These are phyloP conservation scores for Micrasema longulum DNA, from an alignment of 1,140 invertebrate species.

Conservation along the genomic window DNA sequence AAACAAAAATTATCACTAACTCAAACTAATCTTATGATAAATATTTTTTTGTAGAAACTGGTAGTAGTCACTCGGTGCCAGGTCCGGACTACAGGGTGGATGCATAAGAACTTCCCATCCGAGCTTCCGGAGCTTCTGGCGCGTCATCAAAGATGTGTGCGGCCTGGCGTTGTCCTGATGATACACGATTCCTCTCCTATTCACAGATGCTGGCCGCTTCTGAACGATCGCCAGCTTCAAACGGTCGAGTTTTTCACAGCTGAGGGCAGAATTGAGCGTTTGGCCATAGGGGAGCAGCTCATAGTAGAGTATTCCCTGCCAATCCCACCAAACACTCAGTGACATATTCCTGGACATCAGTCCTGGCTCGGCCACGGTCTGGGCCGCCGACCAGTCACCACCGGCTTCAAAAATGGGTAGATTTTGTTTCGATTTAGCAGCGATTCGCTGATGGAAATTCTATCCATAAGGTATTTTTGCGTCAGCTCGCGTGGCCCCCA, in stretches of 20 bases:
- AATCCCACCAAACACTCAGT: not conserved
- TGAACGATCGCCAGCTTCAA: conserved; percentile 15
- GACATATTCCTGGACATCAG: not conserved
- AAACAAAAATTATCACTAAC: no score
- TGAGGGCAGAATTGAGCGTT: conserved; percentile 18
- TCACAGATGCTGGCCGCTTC: conserved; percentile 13
- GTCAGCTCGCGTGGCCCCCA: conserved; percentile 7
- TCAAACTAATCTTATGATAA: no score
- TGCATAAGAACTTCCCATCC: conserved; percentile 25
- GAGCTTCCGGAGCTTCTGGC: conserved; percentile 21
- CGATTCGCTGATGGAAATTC: no score
- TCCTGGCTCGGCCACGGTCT: no score
- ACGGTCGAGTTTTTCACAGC: conserved; percentile 18
- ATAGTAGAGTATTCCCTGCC: conserved; percentile 3
- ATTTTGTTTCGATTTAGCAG: no score
- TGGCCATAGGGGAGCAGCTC: conserved; percentile 17
- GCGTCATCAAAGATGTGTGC: conserved; percentile 24
- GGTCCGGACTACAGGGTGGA: conserved; percentile 8
- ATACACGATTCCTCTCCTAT: conserved; percentile 12
- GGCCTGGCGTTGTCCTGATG: conserved; percentile 19
- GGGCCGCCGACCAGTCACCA: no score
- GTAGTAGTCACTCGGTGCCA: conserved; percentile 18
- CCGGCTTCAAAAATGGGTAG: no score
- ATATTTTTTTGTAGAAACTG: no score
- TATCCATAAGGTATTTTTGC: conserved; percentile 14